Evolutionary conservation across 1,140 invertebrate species (phyloP), one percentile per base, ranked within the genome.

Genomic region (Hycleus phaleratus): DNA sequence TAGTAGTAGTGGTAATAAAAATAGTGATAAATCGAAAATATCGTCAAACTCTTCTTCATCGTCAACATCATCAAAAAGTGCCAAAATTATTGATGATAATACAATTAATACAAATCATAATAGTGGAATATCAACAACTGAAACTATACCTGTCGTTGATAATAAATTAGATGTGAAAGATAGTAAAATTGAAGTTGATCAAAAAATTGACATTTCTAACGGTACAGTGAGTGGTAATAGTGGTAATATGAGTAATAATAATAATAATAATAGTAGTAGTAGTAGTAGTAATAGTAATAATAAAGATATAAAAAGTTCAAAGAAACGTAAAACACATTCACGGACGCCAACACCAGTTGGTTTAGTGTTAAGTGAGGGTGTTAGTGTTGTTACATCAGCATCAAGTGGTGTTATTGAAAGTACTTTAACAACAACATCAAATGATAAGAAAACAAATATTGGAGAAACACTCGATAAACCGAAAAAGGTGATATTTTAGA

Each of bases 141-240:
- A 32, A 7, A 32, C 32, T 32, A 5, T 69, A 24, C 7, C 42
- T 45, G 32, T 42, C 6, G 53, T 59, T 12, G 72, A 76, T 24
- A 73, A 74, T 8, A 74, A 74, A 52, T 68, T 61, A 26, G 68
- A 65, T 6, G 63, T 70, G 43, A 77, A 75, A 54, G 75, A 74
- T 55, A 69, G 65, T 49, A 77, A 74, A 52, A 56, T 56, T 48
- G 64, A 67, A 7, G 7, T 32, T 2, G 10, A 32, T 26, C n/a
- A 32, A 32, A 32, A 32, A 32, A 32, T 5, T 32, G 32, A 32
- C 32, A 32, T 32, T 32, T 32, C 32, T 32, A 32, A 32, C 7
- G 32, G 32, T 32, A 32, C 32, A 18, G 18, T 18, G 18, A 18
- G 18, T 12, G 53, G 59, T 26, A 59, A 46, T 56, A 38, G 48